Evolutionary conservation across 2,888 invertebrate genomes (phyloP).

Genomic region (Lysandra bellargus): DNA sequence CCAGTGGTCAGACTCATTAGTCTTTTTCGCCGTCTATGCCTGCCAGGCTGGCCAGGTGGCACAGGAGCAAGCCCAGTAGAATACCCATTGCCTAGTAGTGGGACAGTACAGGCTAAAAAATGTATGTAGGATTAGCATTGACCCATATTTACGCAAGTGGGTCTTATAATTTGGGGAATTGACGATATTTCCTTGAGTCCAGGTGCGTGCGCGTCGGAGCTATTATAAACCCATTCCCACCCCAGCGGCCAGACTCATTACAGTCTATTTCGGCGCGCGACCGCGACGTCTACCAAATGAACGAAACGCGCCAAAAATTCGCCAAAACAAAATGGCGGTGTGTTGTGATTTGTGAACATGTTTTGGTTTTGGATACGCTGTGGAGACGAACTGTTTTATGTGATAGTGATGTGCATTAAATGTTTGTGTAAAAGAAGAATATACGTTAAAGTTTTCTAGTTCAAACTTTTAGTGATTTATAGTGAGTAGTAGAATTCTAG

Average conservation of each 20-base stretch:
- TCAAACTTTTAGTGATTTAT: neutral
- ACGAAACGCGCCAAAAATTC: constrained; percentile 42
- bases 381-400: neutral
- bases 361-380: constrained; percentile 18
- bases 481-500: neutral
- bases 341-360: constrained; percentile 31
- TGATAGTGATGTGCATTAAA: neutral
- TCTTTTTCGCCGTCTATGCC: constrained; percentile 58
- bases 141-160: too few relatives aligned
- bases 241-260: constrained; percentile 50
- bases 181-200: neutral
- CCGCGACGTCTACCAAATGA: constrained; percentile 44
- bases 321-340: constrained; percentile 43
- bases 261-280: constrained; percentile 63
- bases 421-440: neutral
- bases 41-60: too few relatives aligned
- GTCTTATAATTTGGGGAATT: neutral
- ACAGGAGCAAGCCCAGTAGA: too few relatives aligned
- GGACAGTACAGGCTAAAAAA: too few relatives aligned
- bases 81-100: too few relatives aligned
- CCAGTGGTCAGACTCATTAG: constrained; percentile 50
- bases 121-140: too few relatives aligned
- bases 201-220: neutral
- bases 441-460: neutral
- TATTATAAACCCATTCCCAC: constrained; percentile 12